Conservation (phyloP, 1,140 invertebrate species). For the Drosophila ironensis region DNA sequence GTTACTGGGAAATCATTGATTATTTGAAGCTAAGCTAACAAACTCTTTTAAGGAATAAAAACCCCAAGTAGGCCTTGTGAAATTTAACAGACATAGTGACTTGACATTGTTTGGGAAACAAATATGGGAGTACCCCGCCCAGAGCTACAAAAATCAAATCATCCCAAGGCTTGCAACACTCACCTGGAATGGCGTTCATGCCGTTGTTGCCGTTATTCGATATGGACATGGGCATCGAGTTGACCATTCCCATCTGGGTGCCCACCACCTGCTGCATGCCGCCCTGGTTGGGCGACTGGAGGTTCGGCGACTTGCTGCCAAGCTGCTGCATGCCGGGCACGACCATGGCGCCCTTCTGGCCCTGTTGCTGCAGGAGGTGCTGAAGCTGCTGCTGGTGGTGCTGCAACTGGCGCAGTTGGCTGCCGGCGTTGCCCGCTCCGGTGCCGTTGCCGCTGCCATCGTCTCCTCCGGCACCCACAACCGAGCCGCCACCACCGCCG, state of each 20-base stretch:
- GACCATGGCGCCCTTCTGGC: conserved; percentile 87
- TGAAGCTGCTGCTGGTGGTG: conserved; percentile 81
- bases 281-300: conserved; percentile 90
- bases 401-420: conserved; percentile 82
- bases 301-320: conserved; percentile 90
- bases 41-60: too few species aligned
- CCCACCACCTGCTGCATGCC: conserved; percentile 82
- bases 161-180: too few species aligned
- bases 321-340: conserved; percentile 88
- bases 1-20: too few species aligned
- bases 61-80: too few species aligned
- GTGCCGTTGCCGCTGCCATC: conserved; percentile 83
- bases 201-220: conserved; percentile 85
- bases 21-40: too few species aligned
- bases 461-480: conserved; percentile 82
- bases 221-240: conserved; percentile 85
- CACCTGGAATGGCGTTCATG: conserved; percentile 87
- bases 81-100: too few species aligned
- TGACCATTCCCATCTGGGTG: conserved; percentile 84
- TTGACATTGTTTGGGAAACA: too few species aligned
- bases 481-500: conserved; percentile 83
- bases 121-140: too few species aligned
- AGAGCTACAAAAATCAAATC: too few species aligned
- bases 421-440: conserved; percentile 49
- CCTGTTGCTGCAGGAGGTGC: conserved; percentile 82